Evolutionary conservation across 1,140 invertebrate species (phyloP).

Genomic region (Ceratina calcarata): DNA sequence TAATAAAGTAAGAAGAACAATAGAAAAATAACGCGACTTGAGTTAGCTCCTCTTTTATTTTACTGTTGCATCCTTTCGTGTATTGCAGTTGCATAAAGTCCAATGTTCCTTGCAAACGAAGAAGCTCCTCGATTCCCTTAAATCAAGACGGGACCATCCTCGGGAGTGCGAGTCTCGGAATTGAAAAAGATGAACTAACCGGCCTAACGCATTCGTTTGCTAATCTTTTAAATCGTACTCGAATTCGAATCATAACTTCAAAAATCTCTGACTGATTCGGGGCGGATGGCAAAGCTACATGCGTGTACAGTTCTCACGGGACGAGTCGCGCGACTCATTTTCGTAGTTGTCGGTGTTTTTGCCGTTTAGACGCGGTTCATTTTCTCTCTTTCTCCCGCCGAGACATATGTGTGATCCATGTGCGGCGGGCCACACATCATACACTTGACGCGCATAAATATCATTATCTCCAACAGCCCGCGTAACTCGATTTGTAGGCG

Average conservation of each 20-base stretch:
- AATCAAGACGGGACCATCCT: too few species aligned
- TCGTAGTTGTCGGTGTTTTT: constrained; percentile 51
- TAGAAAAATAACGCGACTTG: constrained; percentile 41
- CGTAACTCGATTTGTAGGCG: constrained; percentile 64
- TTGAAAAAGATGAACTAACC: neutral
- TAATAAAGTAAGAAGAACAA: constrained; percentile 42
- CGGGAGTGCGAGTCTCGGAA: neutral
- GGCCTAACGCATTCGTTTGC: neutral
- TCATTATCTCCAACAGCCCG: constrained; percentile 68
- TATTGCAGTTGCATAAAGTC: constrained; percentile 10
- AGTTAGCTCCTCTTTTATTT: constrained; percentile 9
- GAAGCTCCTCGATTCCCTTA: neutral
- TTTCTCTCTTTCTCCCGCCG: neutral
- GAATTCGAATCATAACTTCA: constrained; percentile 8
- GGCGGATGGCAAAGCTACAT: neutral
- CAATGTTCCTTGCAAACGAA: neutral
- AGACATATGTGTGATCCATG: constrained; percentile 52
- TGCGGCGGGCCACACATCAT: constrained; percentile 57
- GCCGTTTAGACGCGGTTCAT: constrained; percentile 8
- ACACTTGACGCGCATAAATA: constrained; percentile 69
- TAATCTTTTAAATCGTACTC: constrained; percentile 24
- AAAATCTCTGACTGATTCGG: constrained; percentile 18
- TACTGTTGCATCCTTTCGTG: neutral
- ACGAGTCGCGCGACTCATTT: constrained; percentile 18
- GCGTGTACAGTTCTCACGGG: constrained; percentile 40